phyloP scores from a whole-genome alignment of 2,113 vertebrate species.

The Ageneiosus marmoratus region DNA sequence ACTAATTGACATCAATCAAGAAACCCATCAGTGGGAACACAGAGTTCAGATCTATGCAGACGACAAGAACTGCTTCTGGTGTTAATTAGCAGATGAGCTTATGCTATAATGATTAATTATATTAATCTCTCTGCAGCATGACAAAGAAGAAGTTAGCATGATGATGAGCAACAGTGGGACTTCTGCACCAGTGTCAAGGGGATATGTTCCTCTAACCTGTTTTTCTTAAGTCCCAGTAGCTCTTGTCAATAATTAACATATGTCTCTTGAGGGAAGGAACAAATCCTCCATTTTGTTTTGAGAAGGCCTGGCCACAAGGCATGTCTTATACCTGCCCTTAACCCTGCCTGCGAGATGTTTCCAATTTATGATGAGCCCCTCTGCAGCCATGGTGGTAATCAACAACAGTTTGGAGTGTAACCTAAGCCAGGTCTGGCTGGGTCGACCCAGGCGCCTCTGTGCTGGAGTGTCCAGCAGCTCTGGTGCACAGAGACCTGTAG shows the following conservation, averaged over 20 bases:
- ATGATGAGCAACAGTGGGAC: conserved; percentile 49
- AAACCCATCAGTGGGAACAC: neutral
- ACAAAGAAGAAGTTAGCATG: conserved; percentile 56
- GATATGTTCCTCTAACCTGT: conserved; percentile 77
- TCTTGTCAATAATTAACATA: conserved; percentile 74
- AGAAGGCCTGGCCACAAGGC: conserved; percentile 45
- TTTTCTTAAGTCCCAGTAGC: conserved; percentile 77
- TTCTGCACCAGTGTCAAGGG: conserved; percentile 59
- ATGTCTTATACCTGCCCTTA: conserved; percentile 72
- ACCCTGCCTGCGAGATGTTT: conserved; percentile 74
- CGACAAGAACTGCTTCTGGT: conserved; percentile 2
- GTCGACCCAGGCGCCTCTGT: conserved; percentile 63
- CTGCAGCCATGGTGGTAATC: conserved; percentile 71
- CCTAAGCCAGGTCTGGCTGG: conserved; percentile 64
- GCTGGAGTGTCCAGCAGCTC: conserved; percentile 65
- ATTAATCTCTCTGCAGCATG: conserved; percentile 10
- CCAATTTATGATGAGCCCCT: conserved; percentile 74
- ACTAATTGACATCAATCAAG: neutral
- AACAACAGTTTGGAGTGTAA: conserved; percentile 80
- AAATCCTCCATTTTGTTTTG: conserved; percentile 71
- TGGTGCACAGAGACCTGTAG: conserved; percentile 12
- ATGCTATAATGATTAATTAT: conserved; percentile 51
- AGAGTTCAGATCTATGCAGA: neutral
- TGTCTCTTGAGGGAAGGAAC: conserved; percentile 69
- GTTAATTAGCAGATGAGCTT: conserved; percentile 62